Evolutionary conservation across 2,113 vertebrate species (phyloP).

Genomic region (Siniperca knerii): DNA sequence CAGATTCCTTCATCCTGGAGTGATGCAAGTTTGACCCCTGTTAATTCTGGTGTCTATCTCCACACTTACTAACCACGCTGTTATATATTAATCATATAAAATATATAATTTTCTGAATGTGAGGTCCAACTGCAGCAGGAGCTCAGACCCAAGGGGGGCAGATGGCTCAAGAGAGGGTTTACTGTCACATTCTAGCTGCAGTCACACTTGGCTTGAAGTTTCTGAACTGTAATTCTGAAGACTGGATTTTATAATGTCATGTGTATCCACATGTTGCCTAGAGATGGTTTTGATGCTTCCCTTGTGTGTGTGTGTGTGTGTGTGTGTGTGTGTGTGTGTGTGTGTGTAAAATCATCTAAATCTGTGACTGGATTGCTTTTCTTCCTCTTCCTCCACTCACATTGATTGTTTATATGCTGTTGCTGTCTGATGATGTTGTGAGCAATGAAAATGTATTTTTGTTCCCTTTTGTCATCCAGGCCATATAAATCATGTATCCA

Average conservation of each 20-base stretch:
- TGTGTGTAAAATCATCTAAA: constrained; percentile 10
- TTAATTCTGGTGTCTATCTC: constrained; percentile 8
- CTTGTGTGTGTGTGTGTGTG: constrained; percentile 6
- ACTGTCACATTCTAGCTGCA: constrained; percentile 45
- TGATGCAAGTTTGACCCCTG: background rate
- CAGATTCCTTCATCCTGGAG: background rate
- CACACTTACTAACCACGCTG: background rate
- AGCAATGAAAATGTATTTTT: background rate
- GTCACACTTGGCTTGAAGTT: constrained; percentile 57
- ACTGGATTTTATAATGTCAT: constrained; percentile 55
- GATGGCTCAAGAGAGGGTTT: constrained; percentile 44
- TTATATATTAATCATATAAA: background rate
- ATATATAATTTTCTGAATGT: background rate
- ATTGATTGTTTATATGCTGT: background rate
- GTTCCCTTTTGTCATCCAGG: background rate
- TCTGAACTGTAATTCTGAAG: constrained; percentile 37
- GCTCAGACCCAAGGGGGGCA: constrained; percentile 14
- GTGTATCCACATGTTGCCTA: constrained; percentile 38
- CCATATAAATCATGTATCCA: constrained; percentile 3
- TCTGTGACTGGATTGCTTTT: background rate
- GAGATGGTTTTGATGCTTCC: constrained; percentile 26
- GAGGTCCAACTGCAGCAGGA: constrained; percentile 37
- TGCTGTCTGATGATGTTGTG: background rate
- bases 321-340: constrained; percentile 8
- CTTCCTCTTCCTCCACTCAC: background rate